These are phyloP conservation scores for Orthochromis malagaraziensis DNA, from an alignment of 2,113 vertebrate species.

Conservation along the genomic window DNA sequence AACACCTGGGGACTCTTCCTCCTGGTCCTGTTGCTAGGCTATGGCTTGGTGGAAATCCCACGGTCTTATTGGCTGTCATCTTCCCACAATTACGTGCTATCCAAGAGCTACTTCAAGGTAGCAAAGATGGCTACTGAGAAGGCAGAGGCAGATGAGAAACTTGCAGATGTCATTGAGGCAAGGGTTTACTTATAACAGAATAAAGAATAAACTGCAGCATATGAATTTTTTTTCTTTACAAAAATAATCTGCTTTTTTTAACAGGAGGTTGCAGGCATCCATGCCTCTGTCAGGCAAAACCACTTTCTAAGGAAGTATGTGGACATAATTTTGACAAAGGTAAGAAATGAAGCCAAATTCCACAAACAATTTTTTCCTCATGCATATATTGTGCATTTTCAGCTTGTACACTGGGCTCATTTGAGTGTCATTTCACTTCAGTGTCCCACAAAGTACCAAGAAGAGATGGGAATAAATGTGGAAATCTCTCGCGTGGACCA, in stretches of 20 bases:
- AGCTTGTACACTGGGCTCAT: background rate
- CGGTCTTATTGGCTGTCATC: slow-evolving; percentile 89
- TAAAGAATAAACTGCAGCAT: background rate
- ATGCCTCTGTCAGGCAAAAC: slow-evolving; percentile 80
- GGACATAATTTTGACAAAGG: slow-evolving; percentile 92
- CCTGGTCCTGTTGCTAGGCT: slow-evolving; percentile 87
- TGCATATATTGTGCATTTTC: background rate
- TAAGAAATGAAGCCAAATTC: slow-evolving; percentile 32
- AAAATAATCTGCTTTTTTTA: background rate
- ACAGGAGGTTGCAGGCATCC: slow-evolving; percentile 82
- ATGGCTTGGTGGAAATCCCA: slow-evolving; percentile 91
- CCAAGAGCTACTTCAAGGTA: slow-evolving; percentile 89
- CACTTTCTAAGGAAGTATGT: slow-evolving; percentile 83
- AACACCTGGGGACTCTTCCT: slow-evolving; percentile 96
- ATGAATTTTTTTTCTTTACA: background rate
- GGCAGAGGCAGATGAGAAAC: slow-evolving; percentile 83
- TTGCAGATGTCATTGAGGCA: slow-evolving; percentile 91
- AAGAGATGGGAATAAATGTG: slow-evolving; percentile 83
- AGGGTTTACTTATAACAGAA: background rate
- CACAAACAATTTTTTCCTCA: background rate
- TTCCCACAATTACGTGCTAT: slow-evolving; percentile 77
- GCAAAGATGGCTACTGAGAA: slow-evolving; percentile 89
- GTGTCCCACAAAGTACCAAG: slow-evolving; percentile 85
- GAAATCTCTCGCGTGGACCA: slow-evolving; percentile 66
- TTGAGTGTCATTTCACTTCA: slow-evolving; percentile 32